phyloP scores from a whole-genome alignment of 2,888 invertebrate genomes.

The Ophion ventricosus region DNA sequence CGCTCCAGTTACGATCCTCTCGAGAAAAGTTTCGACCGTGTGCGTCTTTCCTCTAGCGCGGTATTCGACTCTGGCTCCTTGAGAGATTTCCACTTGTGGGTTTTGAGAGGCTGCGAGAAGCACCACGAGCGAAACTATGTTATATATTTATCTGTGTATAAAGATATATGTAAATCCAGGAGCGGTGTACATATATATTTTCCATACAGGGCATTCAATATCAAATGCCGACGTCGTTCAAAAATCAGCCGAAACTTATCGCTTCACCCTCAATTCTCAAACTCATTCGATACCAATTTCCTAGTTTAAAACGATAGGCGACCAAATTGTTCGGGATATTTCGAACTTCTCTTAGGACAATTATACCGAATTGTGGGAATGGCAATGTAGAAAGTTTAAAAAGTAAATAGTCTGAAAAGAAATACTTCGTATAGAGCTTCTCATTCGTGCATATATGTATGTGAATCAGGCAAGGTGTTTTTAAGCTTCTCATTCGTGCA shows the following conservation, averaged over 20 bases:
- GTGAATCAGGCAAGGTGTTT: no score
- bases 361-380: no score
- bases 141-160: neutral
- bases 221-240: neutral
- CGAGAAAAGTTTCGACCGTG: constrained; percentile 63
- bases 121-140: constrained; percentile 26
- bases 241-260: neutral
- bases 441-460: no score
- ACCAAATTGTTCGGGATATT: no score
- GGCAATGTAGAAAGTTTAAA: no score
- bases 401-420: no score
- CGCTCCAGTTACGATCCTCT: constrained; percentile 53
- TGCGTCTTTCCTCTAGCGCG: constrained; percentile 21
- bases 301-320: no score
- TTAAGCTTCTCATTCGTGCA: no score
- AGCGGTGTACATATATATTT: constrained; percentile 3
- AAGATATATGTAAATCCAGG: neutral
- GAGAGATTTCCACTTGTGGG: constrained; percentile 64
- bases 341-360: no score
- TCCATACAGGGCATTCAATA: neutral
- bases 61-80: constrained; percentile 60
- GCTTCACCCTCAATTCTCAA: neutral
- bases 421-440: no score
- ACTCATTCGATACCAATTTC: no score
- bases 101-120: constrained; percentile 58